A percentile compares a stretch with the other conserved stretches of the same genome.
Conservation (phyloP, 2,113 vertebrate genomes). For the Cinclus mexicanus region DNA sequence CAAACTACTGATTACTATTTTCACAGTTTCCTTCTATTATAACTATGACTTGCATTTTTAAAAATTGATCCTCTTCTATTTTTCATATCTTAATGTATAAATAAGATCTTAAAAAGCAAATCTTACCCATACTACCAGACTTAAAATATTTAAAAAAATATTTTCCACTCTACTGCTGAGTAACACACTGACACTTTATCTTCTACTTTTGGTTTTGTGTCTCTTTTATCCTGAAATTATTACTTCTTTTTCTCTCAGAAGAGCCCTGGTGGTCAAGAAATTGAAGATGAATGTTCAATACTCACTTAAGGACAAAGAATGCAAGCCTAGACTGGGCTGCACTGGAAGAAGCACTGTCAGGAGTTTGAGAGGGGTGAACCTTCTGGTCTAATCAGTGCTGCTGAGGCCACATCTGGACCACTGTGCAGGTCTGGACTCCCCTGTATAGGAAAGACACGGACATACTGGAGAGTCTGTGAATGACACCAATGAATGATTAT, state of each 20-base stretch:
- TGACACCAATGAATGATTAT: accelerated
- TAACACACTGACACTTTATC: background rate
- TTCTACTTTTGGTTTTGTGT: background rate
- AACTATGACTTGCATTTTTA: background rate
- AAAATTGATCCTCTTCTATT: background rate
- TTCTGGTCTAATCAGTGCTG: background rate
- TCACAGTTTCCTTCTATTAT: background rate
- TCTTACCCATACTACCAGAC: background rate
- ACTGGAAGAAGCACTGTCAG: background rate
- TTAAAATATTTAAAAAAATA: background rate
- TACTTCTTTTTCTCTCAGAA: background rate
- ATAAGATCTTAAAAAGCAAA: background rate
- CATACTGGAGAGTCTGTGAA: no score
- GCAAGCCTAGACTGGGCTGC: background rate
- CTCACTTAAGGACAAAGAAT: background rate
- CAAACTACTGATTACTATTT: background rate
- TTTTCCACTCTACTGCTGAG: background rate
- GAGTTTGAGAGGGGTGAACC: background rate
- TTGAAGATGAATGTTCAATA: background rate
- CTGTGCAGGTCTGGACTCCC: background rate
- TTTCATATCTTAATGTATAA: background rate
- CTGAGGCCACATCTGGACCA: background rate
- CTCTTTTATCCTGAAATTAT: background rate
- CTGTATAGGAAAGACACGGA: background rate
- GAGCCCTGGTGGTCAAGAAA: background rate